phyloP scores from a whole-genome alignment of 92 coral and sea anemone species.

The Porites evermanni region DNA sequence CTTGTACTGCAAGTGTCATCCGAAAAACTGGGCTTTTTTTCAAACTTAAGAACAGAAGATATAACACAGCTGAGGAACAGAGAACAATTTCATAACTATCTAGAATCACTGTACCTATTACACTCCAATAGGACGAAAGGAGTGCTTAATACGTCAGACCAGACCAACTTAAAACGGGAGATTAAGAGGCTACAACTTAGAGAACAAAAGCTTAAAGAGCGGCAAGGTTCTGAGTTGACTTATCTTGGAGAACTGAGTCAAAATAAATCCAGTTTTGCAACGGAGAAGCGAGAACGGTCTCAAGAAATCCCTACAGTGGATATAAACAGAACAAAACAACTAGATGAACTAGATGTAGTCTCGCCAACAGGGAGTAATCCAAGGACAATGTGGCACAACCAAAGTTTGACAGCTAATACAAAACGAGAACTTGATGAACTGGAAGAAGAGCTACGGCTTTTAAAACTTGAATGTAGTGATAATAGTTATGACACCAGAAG shows the following conservation, averaged over 20 bases:
- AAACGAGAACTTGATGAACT: conserved; percentile 24
- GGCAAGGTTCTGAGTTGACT: conserved; percentile 27
- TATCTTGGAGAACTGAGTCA: conserved; percentile 28
- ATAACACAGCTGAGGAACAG: conserved; percentile 16
- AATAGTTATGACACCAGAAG: background rate
- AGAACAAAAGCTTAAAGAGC: conserved; percentile 22
- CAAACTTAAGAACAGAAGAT: conserved; percentile 38
- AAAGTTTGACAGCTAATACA: background rate
- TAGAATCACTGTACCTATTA: conserved; percentile 44
- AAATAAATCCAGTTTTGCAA: conserved; percentile 13
- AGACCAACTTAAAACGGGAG: conserved; percentile 22
- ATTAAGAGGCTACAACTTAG: background rate
- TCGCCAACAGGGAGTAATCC: background rate
- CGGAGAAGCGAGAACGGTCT: background rate
- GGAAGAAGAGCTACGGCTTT: conserved; percentile 31
- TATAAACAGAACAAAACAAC: background rate
- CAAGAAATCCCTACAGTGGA: background rate
- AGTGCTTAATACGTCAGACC: background rate
- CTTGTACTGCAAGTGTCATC: conserved; percentile 58
- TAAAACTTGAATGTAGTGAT: conserved; percentile 15
- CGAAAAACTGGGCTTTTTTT: conserved; percentile 62
- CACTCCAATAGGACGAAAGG: background rate
- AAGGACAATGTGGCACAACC: background rate
- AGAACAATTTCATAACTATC: conserved; percentile 20
- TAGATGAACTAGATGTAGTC: background rate